These are phyloP conservation scores for Amphimedon queenslandica DNA, from an alignment of 37 sponge, comb jelly and placozoan species.

Conservation along the genomic window DNA sequence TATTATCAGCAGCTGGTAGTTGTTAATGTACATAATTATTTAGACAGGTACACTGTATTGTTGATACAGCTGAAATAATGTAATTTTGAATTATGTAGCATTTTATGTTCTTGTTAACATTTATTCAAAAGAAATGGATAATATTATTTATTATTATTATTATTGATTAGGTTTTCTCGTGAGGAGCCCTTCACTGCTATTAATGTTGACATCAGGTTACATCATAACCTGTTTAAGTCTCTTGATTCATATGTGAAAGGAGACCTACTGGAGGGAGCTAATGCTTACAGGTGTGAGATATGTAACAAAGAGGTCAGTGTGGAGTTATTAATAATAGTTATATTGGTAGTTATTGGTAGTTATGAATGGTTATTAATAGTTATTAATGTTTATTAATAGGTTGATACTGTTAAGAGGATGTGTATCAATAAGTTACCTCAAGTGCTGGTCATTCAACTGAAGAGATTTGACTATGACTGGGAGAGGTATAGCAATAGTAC, in stretches of 20 bases:
- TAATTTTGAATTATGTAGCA: no score
- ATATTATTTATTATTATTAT: no score
- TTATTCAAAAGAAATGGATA: no score
- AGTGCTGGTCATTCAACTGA: conserved; percentile 91
- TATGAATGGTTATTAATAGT: no score
- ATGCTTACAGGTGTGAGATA: conserved; percentile 96
- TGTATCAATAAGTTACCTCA: conserved; percentile 92
- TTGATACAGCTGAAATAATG: no score
- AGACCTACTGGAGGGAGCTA: conserved; percentile 96
- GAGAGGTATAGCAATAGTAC: conserved; percentile 93
- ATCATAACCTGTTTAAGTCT: conserved; percentile 87
- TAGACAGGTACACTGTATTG: no score
- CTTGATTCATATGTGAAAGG: conserved; percentile 98
- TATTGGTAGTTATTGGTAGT: no score
- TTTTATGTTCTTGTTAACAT: no score
- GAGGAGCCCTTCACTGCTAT: conserved; percentile 92
- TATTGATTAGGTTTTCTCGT: conserved; percentile 86
- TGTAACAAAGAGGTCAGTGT: conserved; percentile 94
- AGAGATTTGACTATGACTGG: conserved; percentile 99
- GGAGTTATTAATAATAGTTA: no score
- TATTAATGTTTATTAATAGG: no score
- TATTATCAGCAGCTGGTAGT: no score
- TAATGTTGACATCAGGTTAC: conserved; percentile 88
- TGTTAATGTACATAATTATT: no score
- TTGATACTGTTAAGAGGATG: conserved; percentile 95